Base-by-base conservation (phyloP, 92 coral and sea anemone species). In the Parazoanthus atlanticus region DNA sequence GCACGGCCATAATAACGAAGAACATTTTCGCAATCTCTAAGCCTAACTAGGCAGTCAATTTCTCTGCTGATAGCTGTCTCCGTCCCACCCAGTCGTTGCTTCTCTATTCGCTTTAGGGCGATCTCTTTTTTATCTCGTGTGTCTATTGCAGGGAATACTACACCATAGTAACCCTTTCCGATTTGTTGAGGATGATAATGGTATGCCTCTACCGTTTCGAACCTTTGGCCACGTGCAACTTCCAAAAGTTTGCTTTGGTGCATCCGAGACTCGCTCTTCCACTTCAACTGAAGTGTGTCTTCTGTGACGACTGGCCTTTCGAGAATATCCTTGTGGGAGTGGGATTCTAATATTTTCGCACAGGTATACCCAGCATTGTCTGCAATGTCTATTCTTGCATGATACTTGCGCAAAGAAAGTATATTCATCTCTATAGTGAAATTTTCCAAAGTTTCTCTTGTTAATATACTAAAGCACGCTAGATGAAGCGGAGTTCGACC, bases 51-150 rank as follows among this genome's bases (percentile, higher is more conserved):
- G 41, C 78, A 30, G 21, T 74, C 78, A 32, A 74, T 74, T 33
- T 74, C 78, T 30, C 73, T 67, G 31, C 5, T 25, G 5, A 87
- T 65, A 40, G 61, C 4, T 31, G 23, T 32, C n/a, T 77, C 77
- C 23, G 1, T 79, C 1, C 38, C 41, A 46, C 52, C 78, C 40
- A 87, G n/a, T 8, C 86, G 86, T 49, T 40, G 38, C 28, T 86
- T 93, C 30, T 88, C 93, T 46, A 91, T 74, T 2, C 93, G 91
- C 78, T 93, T 93, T 30, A 93, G 58, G 1, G 95, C 95, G 40
- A 91, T 90, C 74, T 93, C 95, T 69, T 82, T 81, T 47, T 90
- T 90, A 77, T 91, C 90, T 30, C 34, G 88, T 21, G 75, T 89
- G 47, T 88, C 82, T 40, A 93, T 64, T n/a, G 85, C 94, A 31